A percentile compares a stretch with the other conserved stretches of the same genome.
Conservation (phyloP, 1,140 invertebrate species). For the Stenopsyche tienmushanensis region DNA sequence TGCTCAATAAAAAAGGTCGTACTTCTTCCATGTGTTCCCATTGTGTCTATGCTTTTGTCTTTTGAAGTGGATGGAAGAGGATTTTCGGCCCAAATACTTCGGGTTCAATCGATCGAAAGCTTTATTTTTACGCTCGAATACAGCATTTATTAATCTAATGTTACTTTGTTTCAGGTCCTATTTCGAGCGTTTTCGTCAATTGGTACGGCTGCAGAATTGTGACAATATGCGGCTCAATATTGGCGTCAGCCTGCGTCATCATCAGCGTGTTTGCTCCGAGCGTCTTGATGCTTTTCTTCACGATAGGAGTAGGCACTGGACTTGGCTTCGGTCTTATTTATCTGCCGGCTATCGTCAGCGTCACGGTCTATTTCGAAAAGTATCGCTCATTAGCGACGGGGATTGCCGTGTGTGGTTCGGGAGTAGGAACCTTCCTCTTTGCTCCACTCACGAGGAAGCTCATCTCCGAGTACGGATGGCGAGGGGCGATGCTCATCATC, state of each 20-base stretch:
- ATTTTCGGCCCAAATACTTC: no score
- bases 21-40: no score
- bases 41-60: no score
- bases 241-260: constrained; percentile 74
- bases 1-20: no score
- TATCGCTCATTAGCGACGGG: constrained; percentile 84
- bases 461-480: constrained; percentile 66
- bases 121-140: no score
- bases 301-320: constrained; percentile 86
- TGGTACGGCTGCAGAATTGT: constrained; percentile 88
- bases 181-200: constrained; percentile 91
- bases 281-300: constrained; percentile 80
- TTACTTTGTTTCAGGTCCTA: constrained; percentile 70
- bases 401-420: constrained; percentile 93
- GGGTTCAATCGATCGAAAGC: no score
- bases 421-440: constrained; percentile 82
- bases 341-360: constrained; percentile 91
- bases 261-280: constrained; percentile 74
- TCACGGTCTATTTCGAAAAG: constrained; percentile 92
- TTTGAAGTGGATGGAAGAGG: no score
- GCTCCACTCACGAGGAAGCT: constrained; percentile 73
- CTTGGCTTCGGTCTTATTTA: constrained; percentile 93
- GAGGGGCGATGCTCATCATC: constrained; percentile 76
- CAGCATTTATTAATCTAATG: no score
- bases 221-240: constrained; percentile 81